Evolutionary conservation across 92 coral and sea anemone genomes (phyloP).

Genomic region (Pocillopora grandis): DNA sequence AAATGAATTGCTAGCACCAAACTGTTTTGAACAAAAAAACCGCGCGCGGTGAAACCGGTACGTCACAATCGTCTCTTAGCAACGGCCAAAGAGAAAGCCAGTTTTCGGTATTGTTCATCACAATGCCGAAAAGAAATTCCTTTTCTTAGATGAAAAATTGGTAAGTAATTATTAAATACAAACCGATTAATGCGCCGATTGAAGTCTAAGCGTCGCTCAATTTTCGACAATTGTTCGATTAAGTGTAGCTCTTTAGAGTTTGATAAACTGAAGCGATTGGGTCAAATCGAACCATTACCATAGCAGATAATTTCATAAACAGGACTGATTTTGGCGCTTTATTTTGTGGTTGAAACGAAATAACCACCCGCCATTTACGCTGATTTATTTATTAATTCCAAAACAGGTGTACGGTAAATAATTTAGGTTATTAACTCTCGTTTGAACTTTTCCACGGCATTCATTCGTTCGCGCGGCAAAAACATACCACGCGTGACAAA

Average conservation of each 20-base stretch:
- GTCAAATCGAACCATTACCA: not conserved
- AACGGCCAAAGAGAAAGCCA: not conserved
- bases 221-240: not conserved
- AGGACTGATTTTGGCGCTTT: constrained; percentile 13
- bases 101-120: not conserved
- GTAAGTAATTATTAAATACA: constrained; percentile 34
- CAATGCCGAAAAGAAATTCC: constrained; percentile 24
- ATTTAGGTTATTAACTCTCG: constrained; percentile 48
- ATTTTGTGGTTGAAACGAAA: constrained; percentile 28
- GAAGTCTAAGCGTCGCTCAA: not conserved
- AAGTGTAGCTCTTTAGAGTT: not conserved
- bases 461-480: constrained; percentile 13
- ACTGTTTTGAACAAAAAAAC: not conserved
- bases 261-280: not conserved
- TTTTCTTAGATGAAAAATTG: not conserved
- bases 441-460: not conserved
- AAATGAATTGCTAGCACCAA: not conserved
- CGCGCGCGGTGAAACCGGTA: not conserved
- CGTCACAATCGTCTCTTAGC: constrained; percentile 32
- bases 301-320: constrained; percentile 20
- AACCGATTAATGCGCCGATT: constrained; percentile 12
- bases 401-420: constrained; percentile 46
- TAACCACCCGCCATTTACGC: constrained; percentile 45
- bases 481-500: constrained; percentile 23
- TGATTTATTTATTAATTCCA: constrained; percentile 46